Evolutionary conservation across 2,888 invertebrate genomes (phyloP).

Genomic region (Escarpia spicata): DNA sequence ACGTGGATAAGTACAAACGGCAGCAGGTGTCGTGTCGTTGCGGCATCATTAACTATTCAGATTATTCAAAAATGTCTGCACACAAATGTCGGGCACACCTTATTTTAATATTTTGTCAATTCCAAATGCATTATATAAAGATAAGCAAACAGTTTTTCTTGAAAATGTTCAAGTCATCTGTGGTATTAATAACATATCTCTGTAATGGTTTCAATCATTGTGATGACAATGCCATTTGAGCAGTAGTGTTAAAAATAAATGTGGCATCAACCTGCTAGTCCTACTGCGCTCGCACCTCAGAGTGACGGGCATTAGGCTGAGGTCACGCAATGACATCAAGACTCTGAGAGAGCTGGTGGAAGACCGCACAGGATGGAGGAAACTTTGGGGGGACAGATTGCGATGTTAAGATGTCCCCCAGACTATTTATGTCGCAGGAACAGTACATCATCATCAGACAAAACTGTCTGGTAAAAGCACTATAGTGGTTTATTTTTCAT

Average conservation of each 20-base stretch:
- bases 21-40: background rate
- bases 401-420: too few relatives aligned
- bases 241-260: background rate
- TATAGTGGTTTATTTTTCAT: background rate
- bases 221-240: background rate
- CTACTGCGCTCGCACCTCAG: too few relatives aligned
- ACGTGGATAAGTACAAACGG: background rate
- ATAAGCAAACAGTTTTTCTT: background rate
- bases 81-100: background rate
- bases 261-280: background rate
- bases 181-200: background rate
- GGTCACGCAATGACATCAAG: too few relatives aligned
- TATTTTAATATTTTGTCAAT: constrained; percentile 7
- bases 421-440: too few relatives aligned
- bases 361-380: too few relatives aligned
- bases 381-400: too few relatives aligned
- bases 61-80: background rate
- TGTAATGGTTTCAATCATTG: background rate
- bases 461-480: background rate
- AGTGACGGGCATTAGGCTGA: too few relatives aligned
- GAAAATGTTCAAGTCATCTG: background rate
- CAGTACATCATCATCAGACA: background rate
- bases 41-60: background rate
- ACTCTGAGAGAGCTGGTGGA: too few relatives aligned
- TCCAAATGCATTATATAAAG: background rate